Conservation (phyloP, 1,140 invertebrate genomes). For the Calephelis virginiensis region DNA sequence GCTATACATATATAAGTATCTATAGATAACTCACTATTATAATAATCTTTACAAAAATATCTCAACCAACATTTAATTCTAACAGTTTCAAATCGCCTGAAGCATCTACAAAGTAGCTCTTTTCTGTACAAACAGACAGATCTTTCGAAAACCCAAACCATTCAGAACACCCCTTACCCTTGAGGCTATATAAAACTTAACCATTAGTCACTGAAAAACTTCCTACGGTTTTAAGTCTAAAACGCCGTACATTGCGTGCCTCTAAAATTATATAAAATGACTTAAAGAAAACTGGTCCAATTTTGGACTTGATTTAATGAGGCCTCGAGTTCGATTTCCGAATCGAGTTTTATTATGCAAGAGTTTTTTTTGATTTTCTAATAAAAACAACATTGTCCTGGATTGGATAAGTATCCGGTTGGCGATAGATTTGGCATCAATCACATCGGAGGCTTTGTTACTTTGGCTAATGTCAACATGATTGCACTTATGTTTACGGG, state of each 20-base stretch:
- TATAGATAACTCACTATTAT: too few relatives aligned
- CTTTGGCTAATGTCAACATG: too few relatives aligned
- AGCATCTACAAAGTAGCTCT: slow-evolving; percentile 9
- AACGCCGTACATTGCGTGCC: neutral
- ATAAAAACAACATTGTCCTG: too few relatives aligned
- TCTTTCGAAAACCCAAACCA: slow-evolving; percentile 15
- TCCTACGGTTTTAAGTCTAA: neutral
- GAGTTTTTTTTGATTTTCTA: neutral
- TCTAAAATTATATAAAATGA: neutral
- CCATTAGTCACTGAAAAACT: slow-evolving; percentile 1
- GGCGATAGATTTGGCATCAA: too few relatives aligned
- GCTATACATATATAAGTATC: too few relatives aligned
- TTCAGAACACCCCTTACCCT: slow-evolving; percentile 12
- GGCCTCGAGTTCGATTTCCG: too few relatives aligned
- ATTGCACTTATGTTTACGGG: too few relatives aligned
- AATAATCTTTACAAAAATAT: neutral
- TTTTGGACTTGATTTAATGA: too few relatives aligned
- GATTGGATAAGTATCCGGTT: too few relatives aligned
- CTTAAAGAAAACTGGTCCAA: too few relatives aligned
- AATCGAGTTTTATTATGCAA: neutral
- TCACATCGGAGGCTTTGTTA: too few relatives aligned
- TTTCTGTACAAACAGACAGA: slow-evolving; percentile 9
- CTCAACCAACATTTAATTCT: neutral
- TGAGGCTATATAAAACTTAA: slow-evolving; percentile 15
- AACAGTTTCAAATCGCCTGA: slow-evolving; percentile 4